phyloP scores from a whole-genome alignment of 2,888 invertebrate species.

The Balanococcus diminutus region DNA sequence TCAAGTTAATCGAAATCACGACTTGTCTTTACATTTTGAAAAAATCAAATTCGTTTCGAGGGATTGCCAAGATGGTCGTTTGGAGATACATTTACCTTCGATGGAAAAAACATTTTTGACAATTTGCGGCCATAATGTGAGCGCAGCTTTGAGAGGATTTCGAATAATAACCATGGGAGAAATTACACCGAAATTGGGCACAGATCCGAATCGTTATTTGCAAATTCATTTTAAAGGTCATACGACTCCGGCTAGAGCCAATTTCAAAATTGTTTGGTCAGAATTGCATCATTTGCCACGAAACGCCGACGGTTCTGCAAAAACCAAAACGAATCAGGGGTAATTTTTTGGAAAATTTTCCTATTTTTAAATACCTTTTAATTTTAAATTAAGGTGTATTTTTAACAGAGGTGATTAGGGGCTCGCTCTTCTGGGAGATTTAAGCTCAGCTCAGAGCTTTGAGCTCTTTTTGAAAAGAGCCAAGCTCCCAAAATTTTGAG shows the following conservation, averaged over 20 bases:
- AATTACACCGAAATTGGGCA: constrained; percentile 13
- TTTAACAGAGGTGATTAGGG: no score
- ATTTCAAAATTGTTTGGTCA: constrained; percentile 89
- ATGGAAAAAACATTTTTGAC: constrained; percentile 73
- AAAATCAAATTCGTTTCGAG: constrained; percentile 80
- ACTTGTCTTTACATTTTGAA: constrained; percentile 86
- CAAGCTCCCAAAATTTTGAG: no score
- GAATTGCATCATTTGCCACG: constrained; percentile 85
- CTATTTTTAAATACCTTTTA: no score
- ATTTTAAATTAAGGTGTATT: neutral
- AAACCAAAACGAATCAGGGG: constrained; percentile 62
- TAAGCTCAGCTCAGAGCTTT: no score
- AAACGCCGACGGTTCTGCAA: constrained; percentile 79
- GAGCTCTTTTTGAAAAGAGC: no score
- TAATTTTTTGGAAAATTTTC: neutral
- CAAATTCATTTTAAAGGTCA: constrained; percentile 65
- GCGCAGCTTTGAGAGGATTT: constrained; percentile 62
- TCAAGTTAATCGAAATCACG: constrained; percentile 80
- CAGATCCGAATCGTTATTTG: constrained; percentile 56
- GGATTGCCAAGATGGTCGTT: constrained; percentile 83
- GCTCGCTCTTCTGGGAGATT: no score
- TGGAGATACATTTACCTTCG: constrained; percentile 80
- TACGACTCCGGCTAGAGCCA: constrained; percentile 78
- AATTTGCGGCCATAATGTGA: constrained; percentile 85
- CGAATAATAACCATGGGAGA: constrained; percentile 37